These are phyloP conservation scores for Ctena decussata DNA, from an alignment of 2,888 invertebrate genomes.

Conservation along the genomic window DNA sequence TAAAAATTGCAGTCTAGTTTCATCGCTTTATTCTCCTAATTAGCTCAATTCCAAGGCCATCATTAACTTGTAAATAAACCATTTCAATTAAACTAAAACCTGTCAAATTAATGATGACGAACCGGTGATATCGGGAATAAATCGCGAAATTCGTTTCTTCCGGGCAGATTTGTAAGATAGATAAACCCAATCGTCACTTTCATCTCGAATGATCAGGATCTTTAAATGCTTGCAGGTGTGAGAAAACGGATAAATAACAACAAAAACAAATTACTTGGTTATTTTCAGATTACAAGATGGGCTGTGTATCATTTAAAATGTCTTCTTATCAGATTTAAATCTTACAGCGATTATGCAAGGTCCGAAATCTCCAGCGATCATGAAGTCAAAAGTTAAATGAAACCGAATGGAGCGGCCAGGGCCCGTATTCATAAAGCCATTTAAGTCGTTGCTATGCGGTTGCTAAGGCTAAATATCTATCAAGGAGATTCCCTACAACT, in stretches of 20 bases:
- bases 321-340: neutral
- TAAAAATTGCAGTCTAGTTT: neutral
- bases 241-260: slow-evolving; percentile 39
- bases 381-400: too few relatives aligned
- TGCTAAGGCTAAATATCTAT: too few relatives aligned
- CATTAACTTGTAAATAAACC: slow-evolving; percentile 12
- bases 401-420: too few relatives aligned
- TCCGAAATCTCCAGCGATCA: neutral
- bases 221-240: slow-evolving; percentile 63
- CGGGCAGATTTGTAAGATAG: slow-evolving; percentile 46
- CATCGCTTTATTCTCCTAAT: neutral
- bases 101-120: slow-evolving; percentile 20
- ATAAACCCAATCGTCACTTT: slow-evolving; percentile 58
- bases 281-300: slow-evolving; percentile 45
- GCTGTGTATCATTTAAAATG: slow-evolving; percentile 18
- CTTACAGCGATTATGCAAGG: neutral
- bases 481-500: too few relatives aligned
- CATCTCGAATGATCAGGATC: slow-evolving; percentile 55
- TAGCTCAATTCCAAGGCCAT: slow-evolving; percentile 8
- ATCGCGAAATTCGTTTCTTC: slow-evolving; percentile 25
- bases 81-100: slow-evolving; percentile 16
- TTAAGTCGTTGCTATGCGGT: too few relatives aligned
- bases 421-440: too few relatives aligned
- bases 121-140: slow-evolving; percentile 2
- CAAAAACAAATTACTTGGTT: slow-evolving; percentile 60